phyloP scores from a whole-genome alignment of 2,888 invertebrate genomes.

The Epirrhoe alternata region DNA sequence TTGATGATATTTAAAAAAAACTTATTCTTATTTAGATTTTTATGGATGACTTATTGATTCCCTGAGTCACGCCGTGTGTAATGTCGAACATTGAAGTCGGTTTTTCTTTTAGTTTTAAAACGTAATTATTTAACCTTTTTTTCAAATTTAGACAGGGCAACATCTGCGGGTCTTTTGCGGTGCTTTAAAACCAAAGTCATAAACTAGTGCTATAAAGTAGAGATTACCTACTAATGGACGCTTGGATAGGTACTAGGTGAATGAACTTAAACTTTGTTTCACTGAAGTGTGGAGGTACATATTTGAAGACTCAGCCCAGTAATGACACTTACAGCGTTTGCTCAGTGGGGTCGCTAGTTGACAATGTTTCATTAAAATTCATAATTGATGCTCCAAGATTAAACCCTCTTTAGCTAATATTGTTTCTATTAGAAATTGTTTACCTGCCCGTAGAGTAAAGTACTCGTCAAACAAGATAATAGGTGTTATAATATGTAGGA shows the following conservation, averaged over 20 bases:
- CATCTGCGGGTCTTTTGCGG: too few relatives aligned
- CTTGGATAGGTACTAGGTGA: conserved; percentile 5
- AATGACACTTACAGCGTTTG: conserved; percentile 32
- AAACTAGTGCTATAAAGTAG: background rate
- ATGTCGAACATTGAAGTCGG: too few relatives aligned
- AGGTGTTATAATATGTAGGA: background rate
- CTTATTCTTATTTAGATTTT: too few relatives aligned
- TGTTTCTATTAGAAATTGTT: conserved; percentile 32
- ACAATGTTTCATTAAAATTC: conserved; percentile 38
- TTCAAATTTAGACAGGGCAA: too few relatives aligned
- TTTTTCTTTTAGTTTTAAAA: too few relatives aligned
- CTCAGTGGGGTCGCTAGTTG: conserved; percentile 25
- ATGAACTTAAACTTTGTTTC: conserved; percentile 22
- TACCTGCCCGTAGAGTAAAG: conserved; percentile 14
- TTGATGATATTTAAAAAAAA: too few relatives aligned
- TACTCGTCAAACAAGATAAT: conserved; percentile 7
- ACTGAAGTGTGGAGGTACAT: conserved; percentile 27
- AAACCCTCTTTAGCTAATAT: conserved; percentile 34
- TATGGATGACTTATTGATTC: too few relatives aligned
- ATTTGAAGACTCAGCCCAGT: conserved; percentile 33
- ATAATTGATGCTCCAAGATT: conserved; percentile 29
- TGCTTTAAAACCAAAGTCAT: background rate
- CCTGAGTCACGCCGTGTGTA: too few relatives aligned
- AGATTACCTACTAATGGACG: conserved; percentile 1
- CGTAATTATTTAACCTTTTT: too few relatives aligned